phyloP scores from a whole-genome alignment of 2,888 invertebrate genomes.

The Leucophenga maculata region DNA sequence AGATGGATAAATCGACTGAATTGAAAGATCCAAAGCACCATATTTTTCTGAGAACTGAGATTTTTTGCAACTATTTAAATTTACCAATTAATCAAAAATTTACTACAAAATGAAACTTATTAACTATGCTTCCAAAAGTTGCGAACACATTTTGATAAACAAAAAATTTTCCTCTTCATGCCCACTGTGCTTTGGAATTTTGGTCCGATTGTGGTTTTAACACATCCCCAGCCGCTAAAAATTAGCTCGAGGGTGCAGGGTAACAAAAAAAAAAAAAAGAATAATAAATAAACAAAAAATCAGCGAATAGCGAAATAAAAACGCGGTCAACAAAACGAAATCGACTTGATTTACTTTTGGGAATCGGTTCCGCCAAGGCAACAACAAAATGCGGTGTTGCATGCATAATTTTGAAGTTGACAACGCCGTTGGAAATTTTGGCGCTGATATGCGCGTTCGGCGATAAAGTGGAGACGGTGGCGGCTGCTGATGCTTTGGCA shows the following conservation, averaged over 20 bases:
- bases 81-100: no score
- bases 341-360: constrained; percentile 17
- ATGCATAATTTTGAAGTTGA: not conserved
- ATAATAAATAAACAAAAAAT: not conserved
- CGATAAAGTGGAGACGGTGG: constrained; percentile 17
- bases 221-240: constrained; percentile 31
- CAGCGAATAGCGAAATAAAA: not conserved
- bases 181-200: constrained; percentile 22
- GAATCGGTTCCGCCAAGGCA: not conserved
- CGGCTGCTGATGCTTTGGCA: constrained; percentile 41
- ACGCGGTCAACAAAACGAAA: constrained; percentile 23
- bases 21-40: no score
- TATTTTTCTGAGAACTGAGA: no score
- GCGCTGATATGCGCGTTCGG: not conserved
- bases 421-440: not conserved
- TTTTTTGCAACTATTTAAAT: no score
- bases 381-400: not conserved
- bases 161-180: no score
- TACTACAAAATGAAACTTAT: no score
- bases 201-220: constrained; percentile 38
- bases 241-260: not conserved
- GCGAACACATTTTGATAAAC: no score
- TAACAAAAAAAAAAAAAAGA: not conserved
- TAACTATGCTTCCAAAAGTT: no score
- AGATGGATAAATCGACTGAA: no score